phyloP scores from a whole-genome alignment of 2,797 vertebrate species.

The Mus spretus region DNA sequence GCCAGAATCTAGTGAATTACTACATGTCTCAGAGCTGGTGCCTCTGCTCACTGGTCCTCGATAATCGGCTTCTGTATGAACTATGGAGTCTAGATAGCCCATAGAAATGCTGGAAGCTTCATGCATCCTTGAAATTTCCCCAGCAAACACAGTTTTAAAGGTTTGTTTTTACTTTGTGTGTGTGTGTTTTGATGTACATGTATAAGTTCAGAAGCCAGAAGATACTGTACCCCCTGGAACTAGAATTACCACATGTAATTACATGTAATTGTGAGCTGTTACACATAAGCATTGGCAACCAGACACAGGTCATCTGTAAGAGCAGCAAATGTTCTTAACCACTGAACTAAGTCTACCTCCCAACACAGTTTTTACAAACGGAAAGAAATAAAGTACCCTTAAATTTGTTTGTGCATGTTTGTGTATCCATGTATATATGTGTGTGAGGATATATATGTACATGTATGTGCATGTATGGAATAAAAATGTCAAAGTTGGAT shows the following conservation, averaged over 20 bases:
- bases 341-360: not conserved
- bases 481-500: not conserved
- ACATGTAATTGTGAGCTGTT: not conserved
- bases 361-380: not conserved
- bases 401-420: not conserved
- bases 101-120: not conserved
- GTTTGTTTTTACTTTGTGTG: not conserved
- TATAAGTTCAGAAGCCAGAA: not conserved
- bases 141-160: not conserved
- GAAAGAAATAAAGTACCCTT: not conserved
- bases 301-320: not conserved
- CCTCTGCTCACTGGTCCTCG: not conserved
- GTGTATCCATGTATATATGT: not conserved
- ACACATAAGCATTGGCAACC: not conserved
- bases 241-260: not conserved
- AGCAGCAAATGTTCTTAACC: not conserved
- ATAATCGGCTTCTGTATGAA: not conserved
- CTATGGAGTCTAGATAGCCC: not conserved
- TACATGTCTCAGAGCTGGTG: slow-evolving; percentile 21
- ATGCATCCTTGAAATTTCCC: not conserved
- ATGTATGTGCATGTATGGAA: not conserved
- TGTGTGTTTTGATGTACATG: not conserved
- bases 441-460: not conserved
- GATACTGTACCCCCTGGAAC: not conserved
- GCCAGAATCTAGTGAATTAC: slow-evolving; percentile 21